Evolutionary conservation across 2,797 vertebrate genomes (phyloP), one percentile per base, ranked within the genome.

Genomic region (Remorina albescens): DNA sequence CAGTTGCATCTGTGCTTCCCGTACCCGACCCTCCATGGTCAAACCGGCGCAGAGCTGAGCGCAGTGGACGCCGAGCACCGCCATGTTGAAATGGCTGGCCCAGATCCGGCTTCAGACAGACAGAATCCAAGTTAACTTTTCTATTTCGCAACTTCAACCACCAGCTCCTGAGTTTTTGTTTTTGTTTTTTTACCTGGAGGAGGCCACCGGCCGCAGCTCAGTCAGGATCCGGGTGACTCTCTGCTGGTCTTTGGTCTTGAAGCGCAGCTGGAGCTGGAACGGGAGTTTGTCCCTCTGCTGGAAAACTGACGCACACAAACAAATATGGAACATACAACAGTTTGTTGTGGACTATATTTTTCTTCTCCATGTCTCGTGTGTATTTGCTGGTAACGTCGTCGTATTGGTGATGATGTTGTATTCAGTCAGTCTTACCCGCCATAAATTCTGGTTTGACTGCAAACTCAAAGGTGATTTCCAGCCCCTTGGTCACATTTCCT

Each of bases 41-140:
- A 96, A 83, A 36, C 88, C 78, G 64, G 93, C 94, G 51, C 93
- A 94, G 59, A 96, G 91, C 69, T 95, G 95, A 54, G 93, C 95
- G 2, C 90, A 94, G 89, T 96, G 95, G 47, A 94, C 93, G 0
- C 88, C 92, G 5, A 96, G 85, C 3, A 96, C 93, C 0, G 83
- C 83, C 83, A 90, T 82, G 68, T 95, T 94, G 56, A 95, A 89
- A 51, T 78, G 89, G 0, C 89, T 84, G 0, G 87, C 74, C 71
- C 80, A 83, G 15, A 95, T 67, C 73, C 77, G 80, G 46, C 95
- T 95, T 63, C 23, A 60, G 21, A 46, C 13, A 53, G 13, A 30
- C 16, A 18, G 23, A n/a, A n/a, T n/a, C n/a, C n/a, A n/a, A n/a
- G n/a, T n/a, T n/a, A n/a, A n/a, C n/a, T n/a, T n/a, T n/a, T n/a